Base-by-base conservation (phyloP, 2,113 vertebrate species). In the Chunga burmeisteri region DNA sequence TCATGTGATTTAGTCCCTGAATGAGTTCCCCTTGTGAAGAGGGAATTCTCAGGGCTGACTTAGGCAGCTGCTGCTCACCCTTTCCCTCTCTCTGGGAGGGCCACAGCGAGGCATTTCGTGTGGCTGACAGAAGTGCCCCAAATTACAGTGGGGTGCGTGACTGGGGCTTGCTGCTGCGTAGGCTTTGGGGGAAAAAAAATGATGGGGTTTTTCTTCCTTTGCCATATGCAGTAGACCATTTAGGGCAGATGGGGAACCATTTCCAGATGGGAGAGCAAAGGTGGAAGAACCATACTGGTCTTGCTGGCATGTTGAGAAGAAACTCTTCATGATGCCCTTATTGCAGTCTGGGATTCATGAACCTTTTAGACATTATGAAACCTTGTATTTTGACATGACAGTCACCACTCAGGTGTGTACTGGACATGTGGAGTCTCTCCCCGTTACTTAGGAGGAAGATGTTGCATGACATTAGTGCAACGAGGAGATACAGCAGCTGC, bases 91-190 rank as follows among this genome's bases (percentile, higher is more conserved):
- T 11, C 25, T 46, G 27, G 2, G 5, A 53, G 50, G 16, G 19
- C 10, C 30, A 42, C 32, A 68, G 49, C 0, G 4, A 68, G 23
- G 26, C 44, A 23, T 14, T 52, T 22, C 3, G 1, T 1, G 2
- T 30, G 61, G 63, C 21, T 73, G 67, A 40, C 20, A 66, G 36
- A 62, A 46, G 13, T 27, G 19, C 36, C 50, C 46, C 2, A 0
- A 53, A 68, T 56, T 53, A 67, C 59, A 49, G 32, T 3, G 42
- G 8, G 29, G 22, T 47, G 9, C 19, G 32, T 65, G 67, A 34
- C 58, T 16, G 12, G 21, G 23, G 15, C 19, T 75, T 88, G n/a
- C 68, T 85, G 47, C 79, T 53, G 56, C 22, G 29, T 16, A 63
- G 38, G 58, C 10, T 40, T 29, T 4, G 3, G 8, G 6, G 17